A percentile compares a stretch with the other conserved stretches of the same genome.
phyloP scores from a whole-genome alignment of 2,888 invertebrate species.

The Monochamus alternatus region DNA sequence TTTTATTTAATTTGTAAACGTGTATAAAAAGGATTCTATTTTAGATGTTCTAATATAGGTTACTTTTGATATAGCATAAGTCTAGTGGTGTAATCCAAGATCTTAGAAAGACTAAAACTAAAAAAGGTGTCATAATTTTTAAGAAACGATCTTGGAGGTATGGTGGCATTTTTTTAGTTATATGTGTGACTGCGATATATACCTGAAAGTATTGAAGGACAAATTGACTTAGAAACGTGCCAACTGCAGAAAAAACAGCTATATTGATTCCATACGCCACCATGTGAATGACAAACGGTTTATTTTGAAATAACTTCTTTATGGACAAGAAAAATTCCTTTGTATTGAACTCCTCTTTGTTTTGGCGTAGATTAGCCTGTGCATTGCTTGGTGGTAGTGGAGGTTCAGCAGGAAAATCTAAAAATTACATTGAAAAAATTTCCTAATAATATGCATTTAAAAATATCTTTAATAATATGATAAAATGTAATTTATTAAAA shows the following conservation, averaged over 20 bases:
- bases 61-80: too few species aligned
- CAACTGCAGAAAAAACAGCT: slow-evolving; percentile 95
- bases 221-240: slow-evolving; percentile 91
- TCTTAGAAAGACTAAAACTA: too few species aligned
- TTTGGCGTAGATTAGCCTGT: slow-evolving; percentile 72
- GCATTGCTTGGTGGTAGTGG: slow-evolving; percentile 74
- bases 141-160: too few species aligned
- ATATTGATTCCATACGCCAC: slow-evolving; percentile 94
- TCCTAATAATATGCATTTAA: too few species aligned
- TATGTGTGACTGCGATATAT: slow-evolving; percentile 34
- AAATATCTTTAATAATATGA: not conserved
- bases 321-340: slow-evolving; percentile 78
- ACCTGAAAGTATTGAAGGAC: slow-evolving; percentile 86
- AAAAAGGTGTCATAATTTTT: too few species aligned
- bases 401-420: slow-evolving; percentile 76
- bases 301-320: slow-evolving; percentile 82
- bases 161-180: too few species aligned
- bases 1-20: too few species aligned
- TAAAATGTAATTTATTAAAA: too few species aligned
- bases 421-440: slow-evolving; percentile 39
- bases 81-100: too few species aligned
- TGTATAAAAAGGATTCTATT: too few species aligned
- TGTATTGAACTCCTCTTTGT: slow-evolving; percentile 70
- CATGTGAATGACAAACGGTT: slow-evolving; percentile 85
- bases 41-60: too few species aligned